Evolutionary conservation across 2,113 vertebrate genomes (phyloP).

Genomic region (Pseudopipra pipra): DNA sequence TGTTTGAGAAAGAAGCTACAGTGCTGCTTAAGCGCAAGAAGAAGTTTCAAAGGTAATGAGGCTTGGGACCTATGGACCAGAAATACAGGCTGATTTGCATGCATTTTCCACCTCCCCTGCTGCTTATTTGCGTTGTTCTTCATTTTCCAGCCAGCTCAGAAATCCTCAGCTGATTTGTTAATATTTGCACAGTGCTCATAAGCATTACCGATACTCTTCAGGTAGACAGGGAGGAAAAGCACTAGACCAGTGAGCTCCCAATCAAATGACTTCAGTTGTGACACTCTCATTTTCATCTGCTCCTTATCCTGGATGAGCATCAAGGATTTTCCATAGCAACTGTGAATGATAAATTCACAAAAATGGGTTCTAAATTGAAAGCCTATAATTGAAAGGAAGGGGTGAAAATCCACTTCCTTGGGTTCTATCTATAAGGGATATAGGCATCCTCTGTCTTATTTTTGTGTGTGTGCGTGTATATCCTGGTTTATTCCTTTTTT

Average conservation of each 20-base stretch:
- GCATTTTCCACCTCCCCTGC: constrained; percentile 19
- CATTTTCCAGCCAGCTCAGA: constrained; percentile 30
- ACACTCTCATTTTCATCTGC: background rate
- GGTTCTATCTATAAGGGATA: background rate
- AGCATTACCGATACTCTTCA: background rate
- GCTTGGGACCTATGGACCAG: constrained; percentile 42
- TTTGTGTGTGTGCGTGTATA: too few relatives aligned
- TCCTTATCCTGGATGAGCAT: background rate
- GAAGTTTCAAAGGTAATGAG: constrained; percentile 64
- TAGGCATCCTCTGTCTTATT: background rate
- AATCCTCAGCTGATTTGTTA: constrained; percentile 47
- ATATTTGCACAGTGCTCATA: constrained; percentile 15
- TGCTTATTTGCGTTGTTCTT: constrained; percentile 60
- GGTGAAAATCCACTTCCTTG: background rate
- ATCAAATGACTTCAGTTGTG: background rate
- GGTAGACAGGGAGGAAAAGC: background rate
- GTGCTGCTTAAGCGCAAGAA: background rate
- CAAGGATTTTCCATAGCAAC: background rate
- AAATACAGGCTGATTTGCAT: constrained; percentile 53
- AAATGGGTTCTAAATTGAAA: background rate
- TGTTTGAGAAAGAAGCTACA: background rate
- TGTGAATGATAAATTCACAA: background rate
- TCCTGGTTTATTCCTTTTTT: background rate
- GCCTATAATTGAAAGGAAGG: background rate
- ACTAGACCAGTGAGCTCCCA: background rate